Base-by-base conservation (phyloP, 1,140 invertebrate genomes). In the Neodiprion pinetum region DNA sequence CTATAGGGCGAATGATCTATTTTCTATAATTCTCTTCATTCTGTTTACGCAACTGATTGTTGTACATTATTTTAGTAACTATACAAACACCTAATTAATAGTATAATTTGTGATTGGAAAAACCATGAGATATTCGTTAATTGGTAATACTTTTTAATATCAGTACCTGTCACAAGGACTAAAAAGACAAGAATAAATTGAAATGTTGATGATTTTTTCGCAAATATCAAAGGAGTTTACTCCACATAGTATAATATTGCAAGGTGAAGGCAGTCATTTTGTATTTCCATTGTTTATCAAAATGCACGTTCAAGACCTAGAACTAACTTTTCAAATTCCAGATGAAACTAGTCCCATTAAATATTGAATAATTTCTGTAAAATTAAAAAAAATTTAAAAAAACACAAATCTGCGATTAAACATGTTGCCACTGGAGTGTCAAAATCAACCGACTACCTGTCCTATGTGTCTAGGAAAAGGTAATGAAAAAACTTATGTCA, bases 391-490 rank as follows among this genome's bases (percentile, higher is more conserved):
- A 23, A 10, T 69, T 17, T 69, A 0, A 69, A 12, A 11, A 69
- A 40, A 40, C 28, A 3, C 5, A 40, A 40, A 40, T 4, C 7
- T 23, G 21, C 67, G 21, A 69, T 17, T 69, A 12, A 69, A 23
- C 4, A 69, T 69, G 67, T 11, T 69, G 40, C 67, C 67, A 14
- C 17, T 47, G 21, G 21, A 69, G 40, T 23, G 12, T 12, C 7
- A 69, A 47, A 69, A 69, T 21, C 40, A 23, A 14, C 23, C n/a
- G 5, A 61, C 53, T 17, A 61, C n/a, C n/a, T 71, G 70, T 71
- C 70, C 70, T 14, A 71, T 71, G 70, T 71, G 70, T 49, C 21
- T 40, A 12, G 70, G 70, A 71, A 71, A 40, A 71, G 70, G 70
- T 71, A 40, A 17, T 7, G 53, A 9, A 61, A 61, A 14, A 61